Evolutionary conservation across 2,888 invertebrate species (phyloP).

Genomic region (Lasius fuliginosus): DNA sequence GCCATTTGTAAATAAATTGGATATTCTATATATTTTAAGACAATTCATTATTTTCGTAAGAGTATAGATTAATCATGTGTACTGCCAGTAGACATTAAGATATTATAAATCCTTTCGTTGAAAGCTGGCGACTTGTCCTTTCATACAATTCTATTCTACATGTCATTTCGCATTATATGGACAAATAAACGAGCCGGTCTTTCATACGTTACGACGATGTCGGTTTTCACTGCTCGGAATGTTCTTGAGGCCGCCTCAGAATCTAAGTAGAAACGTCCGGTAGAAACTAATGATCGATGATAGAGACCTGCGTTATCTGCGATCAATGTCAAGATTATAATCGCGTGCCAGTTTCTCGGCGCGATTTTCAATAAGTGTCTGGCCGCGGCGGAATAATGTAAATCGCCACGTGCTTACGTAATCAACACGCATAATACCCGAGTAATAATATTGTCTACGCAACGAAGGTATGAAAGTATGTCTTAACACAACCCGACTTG

Average conservation of each 20-base stretch:
- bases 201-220: conserved; percentile 53
- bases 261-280: conserved; percentile 67
- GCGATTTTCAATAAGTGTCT: conserved; percentile 73
- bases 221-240: conserved; percentile 66
- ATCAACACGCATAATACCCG: conserved; percentile 60
- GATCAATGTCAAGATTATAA: conserved; percentile 76
- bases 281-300: conserved; percentile 75
- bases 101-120: conserved; percentile 26
- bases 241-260: conserved; percentile 51
- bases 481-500: conserved; percentile 8
- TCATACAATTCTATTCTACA: conserved; percentile 43
- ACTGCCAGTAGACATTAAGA: neutral
- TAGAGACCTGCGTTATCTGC: conserved; percentile 71
- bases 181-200: conserved; percentile 48
- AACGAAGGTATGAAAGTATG: conserved; percentile 61
- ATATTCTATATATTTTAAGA: neutral
- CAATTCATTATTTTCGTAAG: conserved; percentile 16
- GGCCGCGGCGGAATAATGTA: conserved; percentile 56
- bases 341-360: conserved; percentile 59
- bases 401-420: conserved; percentile 62
- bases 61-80: neutral
- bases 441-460: conserved; percentile 63
- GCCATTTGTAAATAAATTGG: neutral
- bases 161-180: conserved; percentile 40
- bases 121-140: conserved; percentile 34